These are phyloP conservation scores for Lamellibrachia luymesi DNA, from an alignment of 1,140 invertebrate species.

Conservation along the genomic window DNA sequence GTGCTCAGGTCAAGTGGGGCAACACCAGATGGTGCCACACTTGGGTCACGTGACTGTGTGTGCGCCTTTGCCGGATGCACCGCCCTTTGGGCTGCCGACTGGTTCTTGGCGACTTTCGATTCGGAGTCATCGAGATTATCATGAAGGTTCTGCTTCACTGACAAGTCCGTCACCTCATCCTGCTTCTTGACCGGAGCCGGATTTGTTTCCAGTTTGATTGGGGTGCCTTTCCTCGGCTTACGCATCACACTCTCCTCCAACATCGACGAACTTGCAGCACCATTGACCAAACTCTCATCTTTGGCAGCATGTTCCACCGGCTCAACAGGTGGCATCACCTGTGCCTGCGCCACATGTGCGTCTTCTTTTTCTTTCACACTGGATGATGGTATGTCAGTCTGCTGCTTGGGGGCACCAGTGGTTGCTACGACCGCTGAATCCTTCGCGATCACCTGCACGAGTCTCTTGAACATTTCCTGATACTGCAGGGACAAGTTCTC, in stretches of 20 bases:
- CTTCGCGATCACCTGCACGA: neutral
- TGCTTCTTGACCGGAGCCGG: neutral
- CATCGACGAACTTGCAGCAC: neutral
- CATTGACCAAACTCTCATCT: neutral
- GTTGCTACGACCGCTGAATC: neutral
- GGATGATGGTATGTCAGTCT: neutral
- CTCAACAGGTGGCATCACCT: neutral
- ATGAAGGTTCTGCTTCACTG: neutral
- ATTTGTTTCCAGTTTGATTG: conserved; percentile 12
- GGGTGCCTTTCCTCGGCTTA: conserved; percentile 15
- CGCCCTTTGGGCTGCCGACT: neutral
- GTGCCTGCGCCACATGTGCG: neutral
- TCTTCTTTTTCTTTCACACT: neutral
- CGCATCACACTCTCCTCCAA: neutral
- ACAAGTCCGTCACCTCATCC: neutral
- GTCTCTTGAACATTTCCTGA: conserved; percentile 21
- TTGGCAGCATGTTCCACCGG: neutral
- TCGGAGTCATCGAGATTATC: neutral
- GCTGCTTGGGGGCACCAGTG: neutral
- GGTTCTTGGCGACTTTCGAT: neutral
- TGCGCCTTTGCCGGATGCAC: neutral
- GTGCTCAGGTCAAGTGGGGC: neutral
- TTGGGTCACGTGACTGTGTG: neutral
- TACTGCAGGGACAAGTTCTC: conserved; percentile 10
- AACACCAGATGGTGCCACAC: neutral